phyloP scores from a whole-genome alignment of 2,797 vertebrate species.

The Rhincodon typus region DNA sequence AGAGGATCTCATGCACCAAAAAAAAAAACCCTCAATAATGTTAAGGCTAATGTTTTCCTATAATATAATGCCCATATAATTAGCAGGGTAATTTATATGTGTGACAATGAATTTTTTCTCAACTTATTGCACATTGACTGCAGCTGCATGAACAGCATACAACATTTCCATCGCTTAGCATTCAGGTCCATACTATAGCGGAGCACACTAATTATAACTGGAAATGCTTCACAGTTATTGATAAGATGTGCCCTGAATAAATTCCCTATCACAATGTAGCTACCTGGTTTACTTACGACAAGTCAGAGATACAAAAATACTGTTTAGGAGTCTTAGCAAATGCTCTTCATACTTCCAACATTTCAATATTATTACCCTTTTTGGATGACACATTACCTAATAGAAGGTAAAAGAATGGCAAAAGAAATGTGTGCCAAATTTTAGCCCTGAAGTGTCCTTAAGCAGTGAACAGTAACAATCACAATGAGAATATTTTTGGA shows the following conservation, averaged over 20 bases:
- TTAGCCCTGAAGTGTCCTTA: background rate
- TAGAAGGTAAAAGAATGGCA: background rate
- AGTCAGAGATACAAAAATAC: background rate
- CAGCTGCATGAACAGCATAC: background rate
- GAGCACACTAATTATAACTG: background rate
- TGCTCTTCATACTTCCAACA: background rate
- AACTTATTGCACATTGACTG: background rate
- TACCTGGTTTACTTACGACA: background rate
- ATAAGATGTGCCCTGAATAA: background rate
- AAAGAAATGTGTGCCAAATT: background rate
- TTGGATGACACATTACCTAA: background rate
- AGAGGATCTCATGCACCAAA: background rate
- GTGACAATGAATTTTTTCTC: background rate
- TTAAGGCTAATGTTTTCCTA: background rate
- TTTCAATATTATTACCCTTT: background rate
- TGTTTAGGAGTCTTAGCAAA: background rate
- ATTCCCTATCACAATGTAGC: background rate
- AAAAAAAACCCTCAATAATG: background rate
- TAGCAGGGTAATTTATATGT: background rate
- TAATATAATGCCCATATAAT: background rate
- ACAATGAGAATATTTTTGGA: background rate
- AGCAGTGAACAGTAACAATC: too few relatives aligned
- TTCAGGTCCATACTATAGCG: background rate
- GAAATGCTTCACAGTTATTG: background rate
- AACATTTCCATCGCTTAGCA: background rate